phyloP scores from a whole-genome alignment of 2,888 invertebrate species.

The Heliothis peltigera region DNA sequence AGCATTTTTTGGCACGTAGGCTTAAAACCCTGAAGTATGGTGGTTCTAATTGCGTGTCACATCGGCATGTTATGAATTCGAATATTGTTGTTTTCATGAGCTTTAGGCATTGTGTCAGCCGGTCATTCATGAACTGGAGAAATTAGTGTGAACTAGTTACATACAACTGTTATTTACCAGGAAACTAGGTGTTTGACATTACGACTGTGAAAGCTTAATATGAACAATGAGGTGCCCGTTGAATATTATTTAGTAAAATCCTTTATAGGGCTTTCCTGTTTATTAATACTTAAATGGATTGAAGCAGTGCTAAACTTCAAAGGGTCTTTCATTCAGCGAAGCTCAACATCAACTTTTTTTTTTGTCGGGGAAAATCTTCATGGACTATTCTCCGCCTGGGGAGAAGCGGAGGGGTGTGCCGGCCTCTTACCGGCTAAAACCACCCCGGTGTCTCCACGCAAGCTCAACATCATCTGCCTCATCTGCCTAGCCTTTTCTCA shows the following conservation, averaged over 20 bases:
- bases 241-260: constrained; percentile 4
- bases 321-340: no score
- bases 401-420: no score
- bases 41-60: neutral
- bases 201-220: constrained; percentile 1
- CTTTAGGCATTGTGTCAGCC: constrained; percentile 13
- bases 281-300: constrained; percentile 13
- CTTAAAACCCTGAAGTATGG: neutral
- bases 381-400: no score
- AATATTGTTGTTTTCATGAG: neutral
- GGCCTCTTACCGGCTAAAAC: no score
- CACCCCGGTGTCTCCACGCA: no score
- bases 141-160: neutral
- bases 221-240: constrained; percentile 3
- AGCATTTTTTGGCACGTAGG: neutral
- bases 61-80: constrained; percentile 2
- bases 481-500: no score
- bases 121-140: neutral
- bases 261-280: constrained; percentile 20
- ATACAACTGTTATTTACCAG: neutral
- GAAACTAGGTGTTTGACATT: neutral
- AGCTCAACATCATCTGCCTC: no score
- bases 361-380: no score
- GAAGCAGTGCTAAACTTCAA: neutral
- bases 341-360: no score